Conservation (phyloP, 2,113 vertebrate species). For the Labeo catla region DNA sequence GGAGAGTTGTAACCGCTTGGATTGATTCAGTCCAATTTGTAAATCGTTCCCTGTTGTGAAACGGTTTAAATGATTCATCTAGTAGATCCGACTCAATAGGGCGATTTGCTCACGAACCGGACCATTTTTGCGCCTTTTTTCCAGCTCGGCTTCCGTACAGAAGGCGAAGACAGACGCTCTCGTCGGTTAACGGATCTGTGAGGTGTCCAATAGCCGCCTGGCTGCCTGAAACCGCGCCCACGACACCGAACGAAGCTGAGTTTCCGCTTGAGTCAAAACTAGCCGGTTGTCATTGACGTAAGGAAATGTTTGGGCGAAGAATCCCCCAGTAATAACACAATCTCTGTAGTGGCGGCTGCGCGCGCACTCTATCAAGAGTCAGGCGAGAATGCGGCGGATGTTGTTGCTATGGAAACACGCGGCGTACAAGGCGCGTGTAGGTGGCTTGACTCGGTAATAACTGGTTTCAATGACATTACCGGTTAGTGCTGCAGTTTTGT, state of each 20-base stretch:
- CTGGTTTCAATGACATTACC: neutral
- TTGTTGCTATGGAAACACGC: conserved; percentile 79
- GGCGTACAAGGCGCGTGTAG: conserved; percentile 30
- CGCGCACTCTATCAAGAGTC: conserved; percentile 64
- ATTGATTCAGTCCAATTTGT: neutral
- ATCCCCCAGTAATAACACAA: conserved; percentile 60
- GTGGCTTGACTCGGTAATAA: neutral
- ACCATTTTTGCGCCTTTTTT: conserved; percentile 30
- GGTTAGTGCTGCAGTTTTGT: too few species aligned
- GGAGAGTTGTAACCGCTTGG: neutral
- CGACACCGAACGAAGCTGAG: conserved; percentile 55
- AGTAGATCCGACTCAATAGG: neutral
- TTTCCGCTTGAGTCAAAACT: conserved; percentile 73
- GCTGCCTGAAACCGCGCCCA: conserved; percentile 48
- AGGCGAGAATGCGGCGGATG: conserved; percentile 67
- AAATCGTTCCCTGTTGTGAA: neutral
- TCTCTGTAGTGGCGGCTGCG: conserved; percentile 35
- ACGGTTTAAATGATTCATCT: neutral
- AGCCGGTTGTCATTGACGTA: conserved; percentile 71
- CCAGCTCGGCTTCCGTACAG: conserved; percentile 77
- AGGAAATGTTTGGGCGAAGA: conserved; percentile 63
- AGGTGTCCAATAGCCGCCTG: conserved; percentile 65
- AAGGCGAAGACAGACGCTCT: conserved; percentile 44
- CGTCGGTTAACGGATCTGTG: conserved; percentile 59
- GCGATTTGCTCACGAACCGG: neutral